Evolutionary conservation across 2,113 vertebrate genomes (phyloP).

Genomic region (Podarcis muralis): DNA sequence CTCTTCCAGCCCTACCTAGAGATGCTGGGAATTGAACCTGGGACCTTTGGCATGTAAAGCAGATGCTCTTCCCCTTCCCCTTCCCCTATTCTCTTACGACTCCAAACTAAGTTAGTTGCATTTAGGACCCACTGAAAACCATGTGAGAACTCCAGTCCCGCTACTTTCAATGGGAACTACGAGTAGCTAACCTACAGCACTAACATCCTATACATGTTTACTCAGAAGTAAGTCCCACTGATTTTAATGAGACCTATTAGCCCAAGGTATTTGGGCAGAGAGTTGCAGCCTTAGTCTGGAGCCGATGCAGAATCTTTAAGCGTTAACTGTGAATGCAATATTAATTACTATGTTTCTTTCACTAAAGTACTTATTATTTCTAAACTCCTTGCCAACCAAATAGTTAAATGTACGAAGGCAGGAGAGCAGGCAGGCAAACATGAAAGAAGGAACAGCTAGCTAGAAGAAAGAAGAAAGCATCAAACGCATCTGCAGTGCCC

Average conservation of each 20-base stretch:
- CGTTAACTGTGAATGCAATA: not conserved
- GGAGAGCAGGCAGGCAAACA: not conserved
- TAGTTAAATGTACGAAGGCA: not conserved
- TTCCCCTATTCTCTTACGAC: too few species aligned
- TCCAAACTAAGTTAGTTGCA: too few species aligned
- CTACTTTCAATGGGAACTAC: not conserved
- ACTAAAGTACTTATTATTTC: not conserved
- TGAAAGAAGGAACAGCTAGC: not conserved
- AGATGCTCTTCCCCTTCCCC: too few species aligned
- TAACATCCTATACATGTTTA: not conserved
- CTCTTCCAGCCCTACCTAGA: too few species aligned
- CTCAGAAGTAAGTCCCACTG: not conserved
- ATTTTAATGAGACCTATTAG: not conserved
- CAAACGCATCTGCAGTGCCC: conserved; percentile 14
- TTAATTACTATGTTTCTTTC: not conserved
- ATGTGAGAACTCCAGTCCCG: not conserved
- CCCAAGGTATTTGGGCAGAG: too few species aligned
- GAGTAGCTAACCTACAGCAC: not conserved
- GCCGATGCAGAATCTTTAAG: not conserved
- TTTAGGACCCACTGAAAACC: not conserved
- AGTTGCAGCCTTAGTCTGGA: not conserved
- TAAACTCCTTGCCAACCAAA: not conserved
- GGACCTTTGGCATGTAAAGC: too few species aligned
- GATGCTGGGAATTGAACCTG: too few species aligned
- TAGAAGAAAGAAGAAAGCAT: not conserved